Percentiles rank a stretch among this genome's conserved stretches.
These are phyloP conservation scores for Chloropsis cyanopogon DNA, from an alignment of 2,113 vertebrate species.

Conservation along the genomic window DNA sequence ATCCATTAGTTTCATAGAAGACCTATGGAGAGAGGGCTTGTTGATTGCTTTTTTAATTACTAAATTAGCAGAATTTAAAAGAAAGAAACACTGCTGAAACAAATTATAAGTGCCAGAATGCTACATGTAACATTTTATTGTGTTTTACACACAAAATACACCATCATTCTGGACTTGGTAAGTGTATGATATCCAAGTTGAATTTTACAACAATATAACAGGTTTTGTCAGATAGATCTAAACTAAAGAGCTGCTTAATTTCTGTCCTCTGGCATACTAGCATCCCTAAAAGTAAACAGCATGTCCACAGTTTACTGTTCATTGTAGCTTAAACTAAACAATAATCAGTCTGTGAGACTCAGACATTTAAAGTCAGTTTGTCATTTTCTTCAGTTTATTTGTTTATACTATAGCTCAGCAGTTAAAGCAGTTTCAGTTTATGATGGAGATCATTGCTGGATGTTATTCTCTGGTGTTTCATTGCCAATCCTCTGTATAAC, in stretches of 20 bases:
- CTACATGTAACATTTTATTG: neutral
- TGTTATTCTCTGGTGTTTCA: neutral
- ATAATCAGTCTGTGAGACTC: neutral
- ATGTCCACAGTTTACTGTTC: neutral
- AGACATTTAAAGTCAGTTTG: neutral
- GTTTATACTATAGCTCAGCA: neutral
- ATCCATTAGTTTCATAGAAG: neutral
- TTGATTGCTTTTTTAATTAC: neutral
- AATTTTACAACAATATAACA: neutral
- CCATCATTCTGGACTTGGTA: neutral
- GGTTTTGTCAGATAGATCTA: neutral
- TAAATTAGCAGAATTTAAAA: neutral
- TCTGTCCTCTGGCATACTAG: neutral
- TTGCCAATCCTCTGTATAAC: neutral
- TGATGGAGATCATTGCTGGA: neutral
- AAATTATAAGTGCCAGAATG: neutral
- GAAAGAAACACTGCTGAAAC: neutral
- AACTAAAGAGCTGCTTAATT: neutral
- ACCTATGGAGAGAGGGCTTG: neutral
- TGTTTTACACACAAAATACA: neutral
- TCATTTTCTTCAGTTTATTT: neutral
- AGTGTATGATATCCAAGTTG: neutral
- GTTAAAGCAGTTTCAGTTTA: neutral
- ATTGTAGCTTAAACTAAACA: neutral
- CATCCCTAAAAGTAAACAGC: neutral